Conservation (phyloP, 2,888 invertebrate species). For the Hirtodrosophila confusa region DNA sequence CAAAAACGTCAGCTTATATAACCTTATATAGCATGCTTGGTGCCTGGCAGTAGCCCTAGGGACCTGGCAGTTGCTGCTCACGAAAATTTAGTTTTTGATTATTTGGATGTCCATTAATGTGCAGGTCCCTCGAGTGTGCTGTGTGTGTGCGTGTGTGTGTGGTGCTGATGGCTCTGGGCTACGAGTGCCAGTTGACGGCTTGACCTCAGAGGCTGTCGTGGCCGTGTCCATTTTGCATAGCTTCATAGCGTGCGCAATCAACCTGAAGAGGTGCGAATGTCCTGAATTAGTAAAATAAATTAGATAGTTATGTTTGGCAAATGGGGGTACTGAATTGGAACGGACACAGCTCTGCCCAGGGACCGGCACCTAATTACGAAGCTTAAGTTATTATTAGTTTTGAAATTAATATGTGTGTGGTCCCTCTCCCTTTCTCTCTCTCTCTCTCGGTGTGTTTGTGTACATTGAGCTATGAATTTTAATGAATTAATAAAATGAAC, state of each 20-base stretch:
- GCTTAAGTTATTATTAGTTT: conserved; percentile 76
- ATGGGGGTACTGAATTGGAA: conserved; percentile 20
- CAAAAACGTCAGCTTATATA: conserved; percentile 62
- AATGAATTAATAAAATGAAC: conserved; percentile 74
- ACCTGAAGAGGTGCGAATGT: conserved; percentile 67
- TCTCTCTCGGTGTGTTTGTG: conserved; percentile 3
- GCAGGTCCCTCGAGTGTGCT: conserved; percentile 61
- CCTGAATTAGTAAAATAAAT: conserved; percentile 78
- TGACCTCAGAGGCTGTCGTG: conserved; percentile 39
- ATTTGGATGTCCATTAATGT: conserved; percentile 78
- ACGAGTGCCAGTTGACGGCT: conserved; percentile 25
- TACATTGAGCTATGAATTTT: conserved; percentile 70
- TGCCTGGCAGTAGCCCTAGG: conserved; percentile 37
- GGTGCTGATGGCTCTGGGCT: conserved; percentile 28
- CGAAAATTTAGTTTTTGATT: conserved; percentile 76
- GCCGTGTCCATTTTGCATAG: conserved; percentile 48
- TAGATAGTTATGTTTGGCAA: conserved; percentile 54
- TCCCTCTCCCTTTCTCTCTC: neutral
- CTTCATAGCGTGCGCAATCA: conserved; percentile 55
- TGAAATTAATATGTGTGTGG: conserved; percentile 30
- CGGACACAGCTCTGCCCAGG: conserved; percentile 34
- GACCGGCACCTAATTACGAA: conserved; percentile 67
- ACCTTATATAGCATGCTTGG: conserved; percentile 9
- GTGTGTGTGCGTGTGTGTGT: conserved; percentile 6
- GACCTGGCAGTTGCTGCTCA: conserved; percentile 39